These are phyloP conservation scores for roundworm (Caenorhabditis elegans) DNA, from an alignment of 1,140 invertebrate species.

Conservation along the genomic window WBcel235 BX284604.4:627501-628000, in stretches of 20 bases:
- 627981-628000: conserved; percentile 52
- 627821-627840: too few relatives aligned
- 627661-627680: too few relatives aligned
- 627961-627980: conserved; percentile 58
- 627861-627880: neutral
- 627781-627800: neutral
- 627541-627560: neutral
- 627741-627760: neutral
- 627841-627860: neutral
- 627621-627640: too few relatives aligned
- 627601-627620: neutral
- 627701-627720: too few relatives aligned
- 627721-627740: neutral
- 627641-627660: too few relatives aligned
- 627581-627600: neutral
- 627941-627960: conserved; percentile 61
- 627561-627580: neutral
- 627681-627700: neutral
- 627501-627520: too few relatives aligned
- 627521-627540: too few relatives aligned
- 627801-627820: neutral
- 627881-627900: neutral
- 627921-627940: conserved; percentile 46
- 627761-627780: neutral
- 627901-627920: neutral